These are phyloP conservation scores for Leptopilina syphax DNA, from an alignment of 2,888 invertebrate genomes.

Conservation along the genomic window DNA sequence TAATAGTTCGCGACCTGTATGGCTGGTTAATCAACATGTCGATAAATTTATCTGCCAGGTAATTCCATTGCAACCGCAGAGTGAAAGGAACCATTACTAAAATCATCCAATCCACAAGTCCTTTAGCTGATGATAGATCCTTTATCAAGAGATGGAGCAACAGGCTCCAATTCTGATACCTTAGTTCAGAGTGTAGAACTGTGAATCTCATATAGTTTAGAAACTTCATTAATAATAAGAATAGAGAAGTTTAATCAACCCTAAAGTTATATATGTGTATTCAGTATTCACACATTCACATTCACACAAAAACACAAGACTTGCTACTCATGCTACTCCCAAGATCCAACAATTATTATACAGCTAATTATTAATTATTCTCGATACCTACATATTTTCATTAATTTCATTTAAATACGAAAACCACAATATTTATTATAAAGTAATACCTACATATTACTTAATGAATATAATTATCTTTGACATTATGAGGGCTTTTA, in stretches of 20 bases:
- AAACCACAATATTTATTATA: background rate
- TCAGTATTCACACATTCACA: background rate
- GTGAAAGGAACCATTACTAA: conserved; percentile 38
- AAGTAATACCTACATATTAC: background rate
- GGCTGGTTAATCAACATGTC: conserved; percentile 37
- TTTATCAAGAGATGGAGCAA: conserved; percentile 28
- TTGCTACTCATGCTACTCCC: background rate
- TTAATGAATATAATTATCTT: background rate
- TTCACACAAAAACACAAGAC: background rate
- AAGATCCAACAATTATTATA: too few species aligned
- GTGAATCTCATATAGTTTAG: conserved; percentile 32
- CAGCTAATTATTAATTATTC: too few species aligned
- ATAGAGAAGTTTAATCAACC: conserved; percentile 27
- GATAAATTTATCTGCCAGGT: conserved; percentile 32
- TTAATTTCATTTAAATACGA: background rate
- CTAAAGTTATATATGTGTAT: background rate
- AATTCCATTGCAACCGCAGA: conserved; percentile 37
- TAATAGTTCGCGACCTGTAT: conserved; percentile 36
- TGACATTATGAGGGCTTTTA: conserved; percentile 7
- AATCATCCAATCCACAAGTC: conserved; percentile 38
- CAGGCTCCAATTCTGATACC: conserved; percentile 30
- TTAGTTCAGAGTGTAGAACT: conserved; percentile 16
- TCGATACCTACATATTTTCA: background rate
- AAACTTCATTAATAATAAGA: conserved; percentile 37
- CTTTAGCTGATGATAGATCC: conserved; percentile 31